phyloP scores from a whole-genome alignment of 2,888 invertebrate genomes.

The Tenodera sinensis region DNA sequence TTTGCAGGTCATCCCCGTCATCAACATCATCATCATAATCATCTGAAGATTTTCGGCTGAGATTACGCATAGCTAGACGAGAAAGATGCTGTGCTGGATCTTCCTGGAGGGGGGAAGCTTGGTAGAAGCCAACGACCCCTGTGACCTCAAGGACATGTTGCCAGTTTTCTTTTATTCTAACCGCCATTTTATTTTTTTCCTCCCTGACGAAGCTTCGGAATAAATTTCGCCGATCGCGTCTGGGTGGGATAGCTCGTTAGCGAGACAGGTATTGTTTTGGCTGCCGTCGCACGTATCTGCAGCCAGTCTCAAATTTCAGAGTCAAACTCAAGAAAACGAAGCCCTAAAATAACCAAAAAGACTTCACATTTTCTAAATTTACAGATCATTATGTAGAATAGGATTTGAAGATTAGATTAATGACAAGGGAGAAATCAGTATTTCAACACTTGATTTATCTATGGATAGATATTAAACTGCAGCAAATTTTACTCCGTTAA shows the following conservation, averaged over 20 bases:
- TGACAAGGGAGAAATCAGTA: too few relatives aligned
- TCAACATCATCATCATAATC: not conserved
- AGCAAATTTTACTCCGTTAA: too few relatives aligned
- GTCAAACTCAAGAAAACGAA: too few relatives aligned
- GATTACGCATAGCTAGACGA: not conserved
- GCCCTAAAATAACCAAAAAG: too few relatives aligned
- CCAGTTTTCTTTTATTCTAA: conserved; percentile 11
- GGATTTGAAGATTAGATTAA: too few relatives aligned
- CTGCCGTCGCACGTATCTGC: not conserved
- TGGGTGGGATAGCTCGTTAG: not conserved
- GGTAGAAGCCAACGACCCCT: conserved; percentile 13
- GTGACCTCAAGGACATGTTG: conserved; percentile 17
- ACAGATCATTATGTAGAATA: too few relatives aligned
- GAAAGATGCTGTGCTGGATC: not conserved
- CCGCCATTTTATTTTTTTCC: not conserved
- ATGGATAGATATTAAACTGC: too few relatives aligned
- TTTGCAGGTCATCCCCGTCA: not conserved
- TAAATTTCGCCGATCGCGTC: not conserved
- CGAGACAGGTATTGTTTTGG: not conserved
- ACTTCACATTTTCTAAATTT: too few relatives aligned
- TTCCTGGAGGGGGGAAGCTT: not conserved
- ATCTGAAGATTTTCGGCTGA: not conserved
- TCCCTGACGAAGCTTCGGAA: not conserved
- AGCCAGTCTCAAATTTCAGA: not conserved
- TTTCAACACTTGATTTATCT: too few relatives aligned